Base-by-base conservation (phyloP, 2,888 invertebrate genomes). In the Himalopsyche anomala region DNA sequence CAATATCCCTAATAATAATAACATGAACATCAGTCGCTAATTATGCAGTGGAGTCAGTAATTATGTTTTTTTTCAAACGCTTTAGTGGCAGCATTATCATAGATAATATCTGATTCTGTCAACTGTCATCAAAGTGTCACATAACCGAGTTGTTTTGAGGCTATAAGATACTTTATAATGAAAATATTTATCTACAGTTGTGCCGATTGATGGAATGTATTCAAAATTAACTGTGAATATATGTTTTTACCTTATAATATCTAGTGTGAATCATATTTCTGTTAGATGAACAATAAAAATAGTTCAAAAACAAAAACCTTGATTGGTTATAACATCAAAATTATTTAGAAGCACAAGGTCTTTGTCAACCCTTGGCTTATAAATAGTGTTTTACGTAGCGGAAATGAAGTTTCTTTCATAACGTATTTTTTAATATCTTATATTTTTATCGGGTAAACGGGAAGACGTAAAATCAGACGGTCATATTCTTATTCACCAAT, bases 291-390 rank as follows among this genome's bases (percentile, higher is more conserved):
- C 0, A 56, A 6, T 19, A 28, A 62, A 3, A 62, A 19, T 5
- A 62, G 19, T 62, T 19, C 9, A 62, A 62, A 62, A 62, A 62
- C 51, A 51, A 19, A 6, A 62, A 62, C 62, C 62, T 62, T 28
- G 19, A 62, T 62, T 19, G 62, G n/a, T 62, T 62, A 28, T 62
- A 62, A 51, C 51, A 15, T 62, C 62, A 2, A 62, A 62, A 11
- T 62, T 62, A 62, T 62, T 62, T 62, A 11, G 28, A 62, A 19
- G 19, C 28, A 19, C 62, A 74, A 74, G 74, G 74, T 74, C 74
- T 74, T 74, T 28, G 74, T 36, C 74, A 74, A 74, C 74, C 36
- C 74, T 74, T 74, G 74, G 38, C 74, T 74, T 36, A 74, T 51
- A 74, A 74, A 74, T 74, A 74, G 74, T 36, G 38, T 36, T 74